Evolutionary conservation across 2,888 invertebrate species (phyloP), one percentile per base, ranked within the genome.

Genomic region (Lasioglossum calceatum): DNA sequence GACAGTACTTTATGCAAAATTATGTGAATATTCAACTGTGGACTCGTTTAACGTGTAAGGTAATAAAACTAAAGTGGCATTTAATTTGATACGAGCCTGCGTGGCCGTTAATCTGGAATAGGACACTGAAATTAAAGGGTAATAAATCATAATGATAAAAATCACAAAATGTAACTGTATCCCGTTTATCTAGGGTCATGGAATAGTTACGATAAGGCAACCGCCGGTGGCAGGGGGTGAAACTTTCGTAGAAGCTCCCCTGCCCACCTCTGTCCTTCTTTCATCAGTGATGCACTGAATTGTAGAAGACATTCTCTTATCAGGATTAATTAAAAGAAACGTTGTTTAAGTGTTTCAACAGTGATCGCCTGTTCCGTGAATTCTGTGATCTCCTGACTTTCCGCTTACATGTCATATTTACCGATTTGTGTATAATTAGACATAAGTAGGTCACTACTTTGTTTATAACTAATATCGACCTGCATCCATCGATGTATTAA

Each of bases 101-200:
- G 2, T 16, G 16, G 16, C 27, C 32, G 5, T 32, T 64, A 64
- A 32, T 32, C 32, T 32, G 32, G 10, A 64, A 32, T 64, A 32
- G 61, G 32, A 27, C 2, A 16, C 16, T 32, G 32, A 32, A 64
- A 32, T 64, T 64, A 64, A 64, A 32, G 64, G 32, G 64, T 32
- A 64, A 64, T 64, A 64, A 32, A 64, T 64, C 16, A 14, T 23
- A 64, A 5, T 4, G 64, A 64, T 64, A 64, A 64, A 64, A 64
- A 64, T 64, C 64, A 64, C 23, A 64, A 32, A 32, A 64, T 64
- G 27, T 23, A 23, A 32, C 27, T 32, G 32, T 64, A 32, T 36
- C 32, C 36, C 19, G 67, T 67, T 67, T 67, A 67, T 67, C 67
- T 36, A 67, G 19, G 67, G 36, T 67, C 67, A 19, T 67, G 67